Conservation (phyloP, 2,797 vertebrate genomes). For the Argentina silus region DNA sequence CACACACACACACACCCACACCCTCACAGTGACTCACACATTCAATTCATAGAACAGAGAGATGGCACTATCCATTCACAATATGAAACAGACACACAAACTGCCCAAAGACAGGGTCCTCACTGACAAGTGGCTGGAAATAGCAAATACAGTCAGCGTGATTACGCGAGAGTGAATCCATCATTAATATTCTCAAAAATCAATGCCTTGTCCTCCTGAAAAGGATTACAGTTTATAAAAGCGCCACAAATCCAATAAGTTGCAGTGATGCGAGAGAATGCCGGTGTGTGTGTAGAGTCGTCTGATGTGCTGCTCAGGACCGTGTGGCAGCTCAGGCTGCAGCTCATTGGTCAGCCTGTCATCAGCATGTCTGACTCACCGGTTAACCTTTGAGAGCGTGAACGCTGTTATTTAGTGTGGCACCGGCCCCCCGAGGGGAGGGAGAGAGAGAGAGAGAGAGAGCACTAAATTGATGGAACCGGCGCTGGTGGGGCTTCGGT, state of each 20-base stretch:
- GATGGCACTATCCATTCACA: background rate
- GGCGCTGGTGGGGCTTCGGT: background rate
- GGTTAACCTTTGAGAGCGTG: constrained; percentile 71
- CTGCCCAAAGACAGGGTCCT: background rate
- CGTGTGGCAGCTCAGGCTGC: constrained; percentile 42
- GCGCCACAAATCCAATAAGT: constrained; percentile 39
- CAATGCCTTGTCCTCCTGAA: constrained; percentile 8
- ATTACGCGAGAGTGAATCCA: constrained; percentile 15
- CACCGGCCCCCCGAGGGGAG: constrained; percentile 44
- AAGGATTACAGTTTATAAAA: constrained; percentile 31
- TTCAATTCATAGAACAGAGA: background rate
- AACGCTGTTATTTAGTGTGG: constrained; percentile 62
- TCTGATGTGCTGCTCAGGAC: constrained; percentile 49
- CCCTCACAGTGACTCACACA: no score
- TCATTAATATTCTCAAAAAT: constrained; percentile 21
- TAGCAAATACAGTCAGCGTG: constrained; percentile 10
- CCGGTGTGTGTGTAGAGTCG: constrained; percentile 22
- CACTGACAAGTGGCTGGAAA: background rate
- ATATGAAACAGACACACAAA: background rate
- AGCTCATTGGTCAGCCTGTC: constrained; percentile 68
- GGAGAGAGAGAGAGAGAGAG: constrained; percentile 16
- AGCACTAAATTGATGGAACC: constrained; percentile 51
- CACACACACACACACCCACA: background rate
- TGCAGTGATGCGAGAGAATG: constrained; percentile 35
- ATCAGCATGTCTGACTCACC: constrained; percentile 68